Evolutionary conservation across 2,888 invertebrate genomes (phyloP).

Genomic region (Phaedon cochleariae): DNA sequence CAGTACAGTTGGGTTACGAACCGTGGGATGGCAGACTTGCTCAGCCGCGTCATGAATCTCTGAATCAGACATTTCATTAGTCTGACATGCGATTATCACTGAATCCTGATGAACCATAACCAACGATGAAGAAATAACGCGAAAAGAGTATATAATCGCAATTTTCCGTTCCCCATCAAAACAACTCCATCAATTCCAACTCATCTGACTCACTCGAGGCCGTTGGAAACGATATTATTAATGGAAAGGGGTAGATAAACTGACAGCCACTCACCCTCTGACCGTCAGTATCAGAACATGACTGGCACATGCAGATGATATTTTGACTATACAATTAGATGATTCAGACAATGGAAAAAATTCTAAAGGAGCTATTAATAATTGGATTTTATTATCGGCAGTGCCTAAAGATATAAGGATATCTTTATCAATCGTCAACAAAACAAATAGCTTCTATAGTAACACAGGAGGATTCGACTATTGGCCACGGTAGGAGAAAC

Average conservation of each 20-base stretch:
- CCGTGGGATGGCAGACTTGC: no score
- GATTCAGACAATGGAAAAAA: constrained; percentile 19
- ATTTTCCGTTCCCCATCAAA: constrained; percentile 21
- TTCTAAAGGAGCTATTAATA: not conserved
- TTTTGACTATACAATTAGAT: constrained; percentile 33
- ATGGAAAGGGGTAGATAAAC: constrained; percentile 30
- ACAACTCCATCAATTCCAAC: constrained; percentile 19
- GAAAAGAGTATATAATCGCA: constrained; percentile 12
- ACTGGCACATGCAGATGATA: constrained; percentile 41
- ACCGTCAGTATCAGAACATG: constrained; percentile 24
- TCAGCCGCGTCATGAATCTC: no score
- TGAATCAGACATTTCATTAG: not conserved
- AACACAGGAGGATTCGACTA: no score
- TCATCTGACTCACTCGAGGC: constrained; percentile 9
- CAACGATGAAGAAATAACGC: not conserved
- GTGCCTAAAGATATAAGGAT: no score
- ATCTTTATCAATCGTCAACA: no score
- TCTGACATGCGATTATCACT: not conserved
- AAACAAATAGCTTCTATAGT: no score
- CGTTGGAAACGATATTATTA: constrained; percentile 27
- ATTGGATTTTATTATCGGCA: not conserved
- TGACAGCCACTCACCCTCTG: constrained; percentile 35
- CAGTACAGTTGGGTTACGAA: no score
- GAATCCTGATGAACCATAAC: not conserved
- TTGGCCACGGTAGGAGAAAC: no score